Conservation (phyloP, 2,888 invertebrate species). For the Ormyrus rosae region DNA sequence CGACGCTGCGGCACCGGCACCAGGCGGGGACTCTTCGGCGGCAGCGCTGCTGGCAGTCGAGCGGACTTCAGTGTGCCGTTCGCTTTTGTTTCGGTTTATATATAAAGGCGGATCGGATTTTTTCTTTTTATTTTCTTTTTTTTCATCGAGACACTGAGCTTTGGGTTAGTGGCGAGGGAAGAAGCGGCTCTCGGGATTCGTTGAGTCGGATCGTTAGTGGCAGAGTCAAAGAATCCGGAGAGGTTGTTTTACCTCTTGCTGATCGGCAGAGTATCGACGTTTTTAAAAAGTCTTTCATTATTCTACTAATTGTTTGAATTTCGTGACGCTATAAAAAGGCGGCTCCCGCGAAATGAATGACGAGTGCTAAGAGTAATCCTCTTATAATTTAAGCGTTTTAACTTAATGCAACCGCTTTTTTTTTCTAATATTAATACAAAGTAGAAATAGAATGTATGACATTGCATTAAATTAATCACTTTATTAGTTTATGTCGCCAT, state of each 20-base stretch:
- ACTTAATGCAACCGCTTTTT: not conserved
- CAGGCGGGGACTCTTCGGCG: conserved; percentile 78
- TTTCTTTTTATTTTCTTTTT: not conserved
- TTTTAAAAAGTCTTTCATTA: not conserved
- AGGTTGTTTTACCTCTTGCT: too few relatives aligned
- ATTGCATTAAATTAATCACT: too few relatives aligned
- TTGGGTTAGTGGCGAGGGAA: too few relatives aligned
- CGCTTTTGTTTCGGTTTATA: not conserved
- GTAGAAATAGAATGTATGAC: too few relatives aligned
- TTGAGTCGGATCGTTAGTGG: too few relatives aligned
- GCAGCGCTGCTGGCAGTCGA: conserved; percentile 68
- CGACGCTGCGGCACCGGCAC: conserved; percentile 74
- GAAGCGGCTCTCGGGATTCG: too few relatives aligned
- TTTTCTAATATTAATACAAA: too few relatives aligned
- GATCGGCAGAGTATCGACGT: too few relatives aligned
- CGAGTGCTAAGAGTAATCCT: conserved; percentile 7
- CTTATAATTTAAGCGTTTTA: not conserved
- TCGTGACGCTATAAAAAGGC: not conserved
- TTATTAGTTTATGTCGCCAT: too few relatives aligned
- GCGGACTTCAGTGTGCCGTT: conserved; percentile 16
- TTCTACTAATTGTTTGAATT: too few relatives aligned
- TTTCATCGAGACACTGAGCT: too few relatives aligned
- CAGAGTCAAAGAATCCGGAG: too few relatives aligned
- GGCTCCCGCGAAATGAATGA: not conserved
- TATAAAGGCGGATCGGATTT: not conserved